phyloP scores from a whole-genome alignment of 2,888 invertebrate species.

The Pachydiplax longipennis region DNA sequence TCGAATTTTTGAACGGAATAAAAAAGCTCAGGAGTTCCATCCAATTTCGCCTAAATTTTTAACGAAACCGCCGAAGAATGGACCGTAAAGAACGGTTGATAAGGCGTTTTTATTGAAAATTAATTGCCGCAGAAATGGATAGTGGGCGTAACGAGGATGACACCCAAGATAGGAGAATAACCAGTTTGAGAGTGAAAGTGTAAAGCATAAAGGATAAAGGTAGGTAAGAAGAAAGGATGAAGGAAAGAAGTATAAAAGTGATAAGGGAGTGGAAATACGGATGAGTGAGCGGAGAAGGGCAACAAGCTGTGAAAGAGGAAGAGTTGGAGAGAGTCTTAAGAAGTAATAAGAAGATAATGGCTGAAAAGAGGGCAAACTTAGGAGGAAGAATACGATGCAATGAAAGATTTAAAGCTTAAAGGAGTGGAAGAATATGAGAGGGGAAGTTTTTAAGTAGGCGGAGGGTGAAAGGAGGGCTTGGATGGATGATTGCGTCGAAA shows the following conservation, averaged over 20 bases:
- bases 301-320: background rate
- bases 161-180: background rate
- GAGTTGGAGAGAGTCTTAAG: background rate
- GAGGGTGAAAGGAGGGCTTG: background rate
- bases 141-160: too few relatives aligned
- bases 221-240: background rate
- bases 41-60: too few relatives aligned
- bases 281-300: background rate
- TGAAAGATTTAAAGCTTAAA: slow-evolving; percentile 31
- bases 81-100: too few relatives aligned
- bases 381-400: background rate
- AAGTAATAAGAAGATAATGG: slow-evolving; percentile 5
- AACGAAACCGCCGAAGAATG: too few relatives aligned
- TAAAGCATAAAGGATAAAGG: too few relatives aligned
- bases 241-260: too few relatives aligned
- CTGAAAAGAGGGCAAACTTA: background rate
- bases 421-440: background rate
- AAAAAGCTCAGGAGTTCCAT: too few relatives aligned
- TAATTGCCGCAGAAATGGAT: too few relatives aligned
- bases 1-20: too few relatives aligned
- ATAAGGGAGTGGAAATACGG: background rate
- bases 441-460: background rate
- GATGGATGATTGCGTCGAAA: background rate
- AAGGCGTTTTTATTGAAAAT: too few relatives aligned
- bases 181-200: background rate